A percentile compares a stretch with the other conserved stretches of the same genome.
These are phyloP conservation scores for Henicopernis longicauda DNA, from an alignment of 2,113 vertebrate genomes.

Conservation along the genomic window DNA sequence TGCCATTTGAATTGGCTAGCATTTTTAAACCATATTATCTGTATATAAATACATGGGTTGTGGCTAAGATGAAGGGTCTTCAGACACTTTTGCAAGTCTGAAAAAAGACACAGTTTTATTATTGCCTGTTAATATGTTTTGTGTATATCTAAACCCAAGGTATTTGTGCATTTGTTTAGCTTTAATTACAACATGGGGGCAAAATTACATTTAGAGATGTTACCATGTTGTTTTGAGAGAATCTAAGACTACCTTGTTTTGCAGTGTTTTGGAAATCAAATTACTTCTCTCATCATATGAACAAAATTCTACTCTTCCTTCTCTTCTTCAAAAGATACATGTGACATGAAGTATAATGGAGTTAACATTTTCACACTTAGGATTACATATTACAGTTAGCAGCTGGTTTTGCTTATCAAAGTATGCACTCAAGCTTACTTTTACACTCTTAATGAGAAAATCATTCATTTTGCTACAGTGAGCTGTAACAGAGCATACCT, in stretches of 20 bases:
- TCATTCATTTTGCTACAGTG: neutral
- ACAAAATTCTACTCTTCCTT: neutral
- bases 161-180: neutral
- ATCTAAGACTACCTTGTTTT: neutral
- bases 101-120: neutral
- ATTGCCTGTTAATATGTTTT: neutral
- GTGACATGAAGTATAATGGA: neutral
- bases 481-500: neutral
- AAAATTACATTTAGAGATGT: neutral
- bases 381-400: neutral
- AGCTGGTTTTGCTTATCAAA: slow-evolving; percentile 15
- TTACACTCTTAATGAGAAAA: neutral
- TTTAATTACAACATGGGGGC: neutral
- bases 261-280: neutral
- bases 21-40: neutral
- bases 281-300: neutral
- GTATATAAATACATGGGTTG: neutral
- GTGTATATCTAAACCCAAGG: neutral
- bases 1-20: neutral
- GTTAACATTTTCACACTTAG: slow-evolving; percentile 4
- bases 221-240: accelerated
- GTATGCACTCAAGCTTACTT: neutral
- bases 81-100: accelerated
- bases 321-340: neutral
- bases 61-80: neutral